Conservation (phyloP, 2,113 vertebrate species). For the Cavia aperea region DNA sequence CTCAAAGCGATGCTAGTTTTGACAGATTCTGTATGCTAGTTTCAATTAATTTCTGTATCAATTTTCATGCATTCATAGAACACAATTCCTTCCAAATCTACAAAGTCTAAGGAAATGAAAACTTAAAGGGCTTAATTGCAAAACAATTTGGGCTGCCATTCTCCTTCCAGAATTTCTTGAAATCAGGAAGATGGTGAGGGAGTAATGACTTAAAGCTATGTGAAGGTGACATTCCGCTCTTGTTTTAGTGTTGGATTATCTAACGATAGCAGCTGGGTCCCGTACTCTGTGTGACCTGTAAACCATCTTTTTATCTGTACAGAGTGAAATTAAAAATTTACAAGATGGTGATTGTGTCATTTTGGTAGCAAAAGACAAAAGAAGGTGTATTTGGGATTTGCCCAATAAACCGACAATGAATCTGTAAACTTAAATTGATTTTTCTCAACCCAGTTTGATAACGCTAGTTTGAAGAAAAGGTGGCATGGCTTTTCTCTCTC, state of each 20-base stretch:
- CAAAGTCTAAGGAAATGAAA: not conserved
- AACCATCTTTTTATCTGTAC: not conserved
- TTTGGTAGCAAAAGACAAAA: not conserved
- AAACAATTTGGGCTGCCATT: not conserved
- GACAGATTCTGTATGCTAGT: not conserved
- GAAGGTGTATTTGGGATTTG: slow-evolving; percentile 5
- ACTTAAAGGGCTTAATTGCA: not conserved
- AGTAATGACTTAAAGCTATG: accelerated
- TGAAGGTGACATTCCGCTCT: not conserved
- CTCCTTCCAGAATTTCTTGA: not conserved
- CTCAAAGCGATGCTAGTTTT: not conserved
- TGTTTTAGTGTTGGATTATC: not conserved
- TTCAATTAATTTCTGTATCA: not conserved
- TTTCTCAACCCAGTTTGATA: not conserved
- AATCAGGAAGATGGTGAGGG: not conserved
- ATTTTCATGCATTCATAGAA: slow-evolving; percentile 15
- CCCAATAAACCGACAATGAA: not conserved
- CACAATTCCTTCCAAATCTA: not conserved
- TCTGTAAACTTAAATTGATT: not conserved
- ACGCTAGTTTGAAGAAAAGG: not conserved
- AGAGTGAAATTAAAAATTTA: not conserved
- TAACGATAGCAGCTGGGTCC: not conserved
- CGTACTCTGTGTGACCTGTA: not conserved
- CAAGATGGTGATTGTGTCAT: not conserved
- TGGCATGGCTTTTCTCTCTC: not conserved